Evolutionary conservation across 1,140 invertebrate species (phyloP).

Genomic region (Colletes latitarsis): DNA sequence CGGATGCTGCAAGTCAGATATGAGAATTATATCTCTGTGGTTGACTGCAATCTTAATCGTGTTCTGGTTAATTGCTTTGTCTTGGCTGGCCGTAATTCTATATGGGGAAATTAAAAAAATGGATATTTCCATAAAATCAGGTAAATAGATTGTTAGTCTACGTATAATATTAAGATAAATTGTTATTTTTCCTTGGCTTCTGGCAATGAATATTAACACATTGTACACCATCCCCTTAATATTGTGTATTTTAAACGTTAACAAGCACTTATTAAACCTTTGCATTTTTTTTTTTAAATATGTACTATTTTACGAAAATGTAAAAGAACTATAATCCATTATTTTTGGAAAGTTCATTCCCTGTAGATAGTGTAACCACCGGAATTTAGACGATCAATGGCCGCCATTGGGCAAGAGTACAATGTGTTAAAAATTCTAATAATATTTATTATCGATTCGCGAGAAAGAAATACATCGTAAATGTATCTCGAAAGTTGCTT

Average conservation of each 20-base stretch:
- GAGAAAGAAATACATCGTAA: neutral
- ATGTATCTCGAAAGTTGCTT: too few relatives aligned
- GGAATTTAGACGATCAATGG: too few relatives aligned
- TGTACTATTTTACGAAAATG: too few relatives aligned
- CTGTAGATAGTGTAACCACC: too few relatives aligned
- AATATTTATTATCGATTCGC: neutral
- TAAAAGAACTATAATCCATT: too few relatives aligned
- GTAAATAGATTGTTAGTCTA: conserved; percentile 63
- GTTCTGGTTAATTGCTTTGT: conserved; percentile 79
- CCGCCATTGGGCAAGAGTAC: too few relatives aligned
- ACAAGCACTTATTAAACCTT: too few relatives aligned
- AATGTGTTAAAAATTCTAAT: neutral
- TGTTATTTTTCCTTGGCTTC: neutral
- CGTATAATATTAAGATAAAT: too few relatives aligned
- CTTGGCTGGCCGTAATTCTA: conserved; percentile 80
- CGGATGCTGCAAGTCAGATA: conserved; percentile 68
- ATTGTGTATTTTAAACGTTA: too few relatives aligned
- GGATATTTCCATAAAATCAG: conserved; percentile 78
- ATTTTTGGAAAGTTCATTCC: too few relatives aligned
- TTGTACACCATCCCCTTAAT: too few relatives aligned
- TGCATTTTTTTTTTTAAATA: too few relatives aligned
- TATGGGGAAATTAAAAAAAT: conserved; percentile 79
- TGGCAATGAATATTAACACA: neutral
- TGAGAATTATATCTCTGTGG: conserved; percentile 73
- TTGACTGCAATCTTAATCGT: conserved; percentile 73